These are phyloP conservation scores for Phataginus tricuspis DNA, from an alignment of 2,797 vertebrate genomes.

Conservation along the genomic window DNA sequence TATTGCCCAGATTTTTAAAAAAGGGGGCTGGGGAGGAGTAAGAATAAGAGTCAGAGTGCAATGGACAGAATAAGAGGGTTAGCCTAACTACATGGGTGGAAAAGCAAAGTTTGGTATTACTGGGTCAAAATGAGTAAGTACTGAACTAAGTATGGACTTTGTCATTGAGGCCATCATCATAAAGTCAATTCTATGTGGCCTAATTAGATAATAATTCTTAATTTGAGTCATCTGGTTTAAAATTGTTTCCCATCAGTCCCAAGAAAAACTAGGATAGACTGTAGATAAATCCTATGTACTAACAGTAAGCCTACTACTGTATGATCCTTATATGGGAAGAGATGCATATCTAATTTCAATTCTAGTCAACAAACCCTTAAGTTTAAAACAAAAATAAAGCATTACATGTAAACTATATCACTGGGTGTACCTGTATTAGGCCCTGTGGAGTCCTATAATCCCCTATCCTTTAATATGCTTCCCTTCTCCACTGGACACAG, in stretches of 20 bases:
- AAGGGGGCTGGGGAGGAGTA: background rate
- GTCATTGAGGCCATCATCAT: background rate
- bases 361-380: constrained; percentile 24
- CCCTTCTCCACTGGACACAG: background rate
- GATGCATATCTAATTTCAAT: constrained; percentile 17
- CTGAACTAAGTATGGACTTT: background rate
- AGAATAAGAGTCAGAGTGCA: background rate
- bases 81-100: background rate
- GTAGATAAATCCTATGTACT: constrained; percentile 41
- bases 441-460: background rate
- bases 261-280: constrained; percentile 28
- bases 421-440: background rate
- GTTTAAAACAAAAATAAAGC: background rate
- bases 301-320: background rate
- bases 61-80: background rate
- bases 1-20: background rate
- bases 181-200: constrained; percentile 16
- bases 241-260: background rate
- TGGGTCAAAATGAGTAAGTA: background rate
- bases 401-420: background rate
- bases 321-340: background rate
- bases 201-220: constrained; percentile 40
- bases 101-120: background rate
- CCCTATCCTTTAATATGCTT: background rate
- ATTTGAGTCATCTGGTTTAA: constrained; percentile 45